A percentile compares a stretch with the other conserved stretches of the same genome.
phyloP scores from a whole-genome alignment of 2,797 vertebrate genomes.

The Carduelis carduelis region DNA sequence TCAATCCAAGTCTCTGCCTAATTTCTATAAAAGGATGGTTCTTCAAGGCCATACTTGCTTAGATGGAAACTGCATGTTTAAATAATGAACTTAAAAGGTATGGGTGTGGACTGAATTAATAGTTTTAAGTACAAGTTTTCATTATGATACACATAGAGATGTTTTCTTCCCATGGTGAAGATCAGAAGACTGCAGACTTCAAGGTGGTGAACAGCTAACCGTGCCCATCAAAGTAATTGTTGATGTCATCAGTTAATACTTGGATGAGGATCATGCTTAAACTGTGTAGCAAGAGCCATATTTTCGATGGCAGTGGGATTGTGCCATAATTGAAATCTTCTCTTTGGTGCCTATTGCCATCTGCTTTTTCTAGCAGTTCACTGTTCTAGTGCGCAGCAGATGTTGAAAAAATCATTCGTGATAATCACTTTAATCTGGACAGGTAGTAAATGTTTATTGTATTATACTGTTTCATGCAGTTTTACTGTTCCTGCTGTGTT shows the following conservation, averaged over 20 bases:
- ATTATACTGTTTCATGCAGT: neutral
- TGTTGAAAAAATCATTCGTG: neutral
- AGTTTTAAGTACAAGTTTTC: neutral
- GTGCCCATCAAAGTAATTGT: neutral
- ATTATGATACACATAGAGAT: accelerated
- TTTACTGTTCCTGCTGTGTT: neutral
- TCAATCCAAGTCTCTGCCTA: neutral
- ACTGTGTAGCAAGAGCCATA: neutral
- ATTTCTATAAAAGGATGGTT: neutral
- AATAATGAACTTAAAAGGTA: neutral
- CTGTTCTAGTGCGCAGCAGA: neutral
- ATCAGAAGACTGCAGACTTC: neutral
- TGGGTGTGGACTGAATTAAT: neutral
- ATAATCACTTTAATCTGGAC: neutral
- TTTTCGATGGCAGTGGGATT: neutral
- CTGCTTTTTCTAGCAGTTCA: neutral
- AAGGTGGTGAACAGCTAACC: neutral
- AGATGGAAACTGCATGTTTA: neutral
- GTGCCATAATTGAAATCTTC: neutral
- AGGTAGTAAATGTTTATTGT: neutral
- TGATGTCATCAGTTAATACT: neutral
- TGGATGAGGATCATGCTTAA: neutral
- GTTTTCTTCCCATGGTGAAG: neutral
- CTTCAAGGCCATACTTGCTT: neutral
- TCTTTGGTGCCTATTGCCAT: neutral